Evolutionary conservation across 1,140 invertebrate species (phyloP), one percentile per base, ranked within the genome.

Genomic region (Adelges cooleyi): DNA sequence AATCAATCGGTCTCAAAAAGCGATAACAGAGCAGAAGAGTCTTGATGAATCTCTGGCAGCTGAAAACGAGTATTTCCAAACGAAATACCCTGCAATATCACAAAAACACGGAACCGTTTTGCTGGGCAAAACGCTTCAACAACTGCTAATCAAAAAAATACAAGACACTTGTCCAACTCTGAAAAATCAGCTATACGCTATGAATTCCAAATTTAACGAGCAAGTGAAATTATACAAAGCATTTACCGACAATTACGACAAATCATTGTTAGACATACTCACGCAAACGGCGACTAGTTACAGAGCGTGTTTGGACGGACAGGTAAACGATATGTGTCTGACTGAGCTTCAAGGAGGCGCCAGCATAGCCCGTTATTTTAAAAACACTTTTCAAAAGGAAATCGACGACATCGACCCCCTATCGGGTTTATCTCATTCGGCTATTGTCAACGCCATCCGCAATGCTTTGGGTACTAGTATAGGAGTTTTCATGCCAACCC

Each of bases 291-390:
- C 84, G 6, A 81, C 80, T n/a, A 78, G 81, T 29, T 87, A 87
- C 71, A 84, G 80, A 69, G 76, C 78, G 10, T 84, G 84, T 4
- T 85, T 87, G 68, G 84, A 86, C 70, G 85, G 78, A 10, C 86
- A 83, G 18, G 76, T 82, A 1, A 78, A 79, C 56, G 83, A 85
- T 71, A 84, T 87, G 68, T 83, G 86, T 73, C 86, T 82, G 3
- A 78, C 80, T 11, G 85, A 86, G 76, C 72, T 87, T 68, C 84
- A 82, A 74, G 85, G 86, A 48, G 85, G 85, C 65, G 85, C 86
- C 36, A 75, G 84, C 22, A 88, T 87, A 44, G 83, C 82, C 71
- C 86, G 84, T 70, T 86, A 88, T 68, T 87, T 87, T 71, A 83
- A 87, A 71, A 83, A 84, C 68, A 84, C 81, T 17, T 87, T 87